Conservation (phyloP, 2,797 vertebrate genomes). For the Buceros bicornis region DNA sequence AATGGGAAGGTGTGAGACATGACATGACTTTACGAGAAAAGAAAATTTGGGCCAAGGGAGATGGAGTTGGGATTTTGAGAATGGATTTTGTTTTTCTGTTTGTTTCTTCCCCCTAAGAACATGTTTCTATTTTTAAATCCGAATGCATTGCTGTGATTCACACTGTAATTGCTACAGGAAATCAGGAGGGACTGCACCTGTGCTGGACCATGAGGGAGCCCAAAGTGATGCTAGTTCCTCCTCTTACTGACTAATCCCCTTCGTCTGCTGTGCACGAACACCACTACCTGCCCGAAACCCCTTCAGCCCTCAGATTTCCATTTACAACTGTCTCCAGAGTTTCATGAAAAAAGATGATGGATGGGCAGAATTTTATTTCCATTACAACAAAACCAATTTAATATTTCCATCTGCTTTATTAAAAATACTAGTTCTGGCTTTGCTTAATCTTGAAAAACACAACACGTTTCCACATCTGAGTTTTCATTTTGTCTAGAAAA, state of each 20-base stretch:
- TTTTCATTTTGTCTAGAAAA: constrained; percentile 30
- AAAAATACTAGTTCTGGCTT: constrained; percentile 24
- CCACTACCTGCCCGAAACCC: neutral
- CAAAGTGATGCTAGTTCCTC: neutral
- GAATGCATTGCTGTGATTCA: constrained; percentile 18
- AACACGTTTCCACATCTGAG: constrained; percentile 42
- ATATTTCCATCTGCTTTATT: constrained; percentile 53
- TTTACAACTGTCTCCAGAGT: constrained; percentile 20
- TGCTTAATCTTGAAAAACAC: constrained; percentile 47
- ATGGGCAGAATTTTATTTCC: constrained; percentile 47
- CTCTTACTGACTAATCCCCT: neutral
- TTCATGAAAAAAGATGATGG: constrained; percentile 26
- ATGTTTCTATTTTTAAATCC: constrained; percentile 2
- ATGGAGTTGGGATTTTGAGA: neutral
- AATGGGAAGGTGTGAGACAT: constrained; percentile 25
- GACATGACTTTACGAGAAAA: neutral
- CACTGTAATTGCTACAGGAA: constrained; percentile 31
- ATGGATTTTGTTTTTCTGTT: neutral
- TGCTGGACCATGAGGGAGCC: neutral
- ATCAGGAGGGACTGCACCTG: constrained; percentile 45
- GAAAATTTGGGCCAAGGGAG: neutral
- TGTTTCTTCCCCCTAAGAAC: constrained; percentile 17
- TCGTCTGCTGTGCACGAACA: neutral
- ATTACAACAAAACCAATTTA: constrained; percentile 16
- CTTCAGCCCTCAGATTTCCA: neutral